Evolutionary conservation across 2,888 invertebrate genomes (phyloP).

Genomic region (Capitulum mitella): DNA sequence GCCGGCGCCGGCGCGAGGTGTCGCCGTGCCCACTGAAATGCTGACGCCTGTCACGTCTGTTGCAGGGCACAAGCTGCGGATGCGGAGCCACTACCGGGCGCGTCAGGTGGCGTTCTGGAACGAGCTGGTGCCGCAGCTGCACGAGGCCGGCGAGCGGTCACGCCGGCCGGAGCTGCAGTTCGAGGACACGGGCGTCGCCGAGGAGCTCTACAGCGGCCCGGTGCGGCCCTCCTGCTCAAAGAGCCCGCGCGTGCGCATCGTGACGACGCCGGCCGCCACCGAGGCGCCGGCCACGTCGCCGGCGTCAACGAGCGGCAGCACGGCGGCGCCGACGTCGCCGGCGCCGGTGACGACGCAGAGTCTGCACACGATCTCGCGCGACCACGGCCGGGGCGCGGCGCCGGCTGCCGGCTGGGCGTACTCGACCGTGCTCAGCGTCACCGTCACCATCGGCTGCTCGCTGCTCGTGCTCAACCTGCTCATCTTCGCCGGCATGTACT

Average conservation of each 20-base stretch:
- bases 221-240: conserved; percentile 26
- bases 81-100: conserved; percentile 89
- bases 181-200: conserved; percentile 47
- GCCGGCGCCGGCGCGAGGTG: too few species aligned
- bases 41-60: conserved; percentile 37
- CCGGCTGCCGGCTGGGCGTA: conserved; percentile 85
- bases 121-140: conserved; percentile 81
- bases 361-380: conserved; percentile 39
- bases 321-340: conserved; percentile 40
- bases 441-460: conserved; percentile 90
- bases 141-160: conserved; percentile 69
- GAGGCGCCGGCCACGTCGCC: conserved; percentile 31
- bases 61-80: conserved; percentile 78
- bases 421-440: conserved; percentile 82
- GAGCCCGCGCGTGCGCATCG: not conserved
- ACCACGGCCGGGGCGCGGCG: conserved; percentile 35
- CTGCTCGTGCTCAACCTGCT: conserved; percentile 82
- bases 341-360: conserved; percentile 40
- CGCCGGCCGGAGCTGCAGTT: conserved; percentile 77
- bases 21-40: too few species aligned
- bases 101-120: conserved; percentile 94
- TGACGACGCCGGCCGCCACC: not conserved
- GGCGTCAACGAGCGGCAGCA: conserved; percentile 39
- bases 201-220: conserved; percentile 34
- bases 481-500: conserved; percentile 90